phyloP scores from a whole-genome alignment of 1,140 invertebrate genomes.

The Rhyzopertha dominica region DNA sequence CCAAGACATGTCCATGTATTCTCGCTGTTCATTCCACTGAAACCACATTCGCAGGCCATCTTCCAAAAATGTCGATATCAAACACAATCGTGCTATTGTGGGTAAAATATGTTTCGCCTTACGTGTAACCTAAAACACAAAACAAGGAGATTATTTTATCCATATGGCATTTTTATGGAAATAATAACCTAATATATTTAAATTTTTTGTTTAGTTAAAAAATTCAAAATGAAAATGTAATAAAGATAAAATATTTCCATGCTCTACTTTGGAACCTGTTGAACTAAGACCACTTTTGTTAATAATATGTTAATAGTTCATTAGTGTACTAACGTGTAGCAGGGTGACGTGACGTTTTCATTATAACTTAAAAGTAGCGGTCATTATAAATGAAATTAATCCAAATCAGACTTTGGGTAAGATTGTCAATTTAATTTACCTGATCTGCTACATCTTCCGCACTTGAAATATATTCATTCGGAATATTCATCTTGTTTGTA shows the following conservation, averaged over 20 bases:
- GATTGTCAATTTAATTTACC: conserved; percentile 56
- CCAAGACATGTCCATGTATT: conserved; percentile 98
- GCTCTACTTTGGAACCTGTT: neutral
- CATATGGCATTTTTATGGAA: conserved; percentile 11
- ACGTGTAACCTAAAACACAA: conserved; percentile 72
- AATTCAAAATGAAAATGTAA: neutral
- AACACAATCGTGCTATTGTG: conserved; percentile 89
- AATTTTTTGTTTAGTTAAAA: conserved; percentile 2
- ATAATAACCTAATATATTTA: conserved; percentile 7
- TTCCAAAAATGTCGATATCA: conserved; percentile 99
- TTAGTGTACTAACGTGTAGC: conserved; percentile 12
- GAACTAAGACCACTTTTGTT: conserved; percentile 8
- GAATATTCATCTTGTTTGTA: conserved; percentile 66
- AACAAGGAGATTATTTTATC: conserved; percentile 4
- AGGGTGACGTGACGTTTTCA: conserved; percentile 28
- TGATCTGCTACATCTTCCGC: conserved; percentile 94
- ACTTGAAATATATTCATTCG: conserved; percentile 82
- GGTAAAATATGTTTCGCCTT: conserved; percentile 92
- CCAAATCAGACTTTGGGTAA: conserved; percentile 12
- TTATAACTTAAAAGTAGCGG: conserved; percentile 11
- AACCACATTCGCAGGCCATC: conserved; percentile 99
- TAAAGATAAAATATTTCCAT: neutral
- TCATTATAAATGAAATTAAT: conserved; percentile 11
- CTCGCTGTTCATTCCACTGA: conserved; percentile 96
- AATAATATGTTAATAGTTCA: conserved; percentile 9